Evolutionary conservation across 2,113 vertebrate genomes (phyloP), one percentile per base, ranked within the genome.

Genomic region (Chaenogobius annularis): DNA sequence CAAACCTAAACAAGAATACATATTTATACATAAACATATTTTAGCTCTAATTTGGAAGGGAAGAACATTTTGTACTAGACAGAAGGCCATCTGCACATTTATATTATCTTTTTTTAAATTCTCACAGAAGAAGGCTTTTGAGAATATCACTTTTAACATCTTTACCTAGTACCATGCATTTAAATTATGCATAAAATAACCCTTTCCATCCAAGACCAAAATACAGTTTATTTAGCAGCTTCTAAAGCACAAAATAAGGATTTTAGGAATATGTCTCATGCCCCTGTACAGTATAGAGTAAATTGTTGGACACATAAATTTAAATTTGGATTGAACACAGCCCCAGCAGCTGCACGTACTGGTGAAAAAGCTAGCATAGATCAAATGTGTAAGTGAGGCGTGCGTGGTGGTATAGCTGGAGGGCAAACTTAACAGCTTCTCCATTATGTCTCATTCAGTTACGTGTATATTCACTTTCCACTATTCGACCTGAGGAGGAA

Each of bases 381-480:
- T 89, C 73, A 89, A 85, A 82, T 66, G 83, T 69, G 70, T 50
- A 82, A 79, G 82, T 52, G 73, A 70, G 87, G 82, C 73, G 71
- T 90, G 80, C 82, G 82, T 56, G 20, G 50, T 13, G 64, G 70
- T 54, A 26, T 75, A 70, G 74, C 83, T 63, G 8, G 46, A 78
- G 80, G 75, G 66, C 35, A 40, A 72, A 68, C 77, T 68, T 66
- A 71, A 74, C 66, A 31, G 68, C 26, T 56, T 61, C 52, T 48
- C 40, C 64, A 62, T 58, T 70, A 56, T 23, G 22, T 71, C 75
- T 77, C 67, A 43, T 46, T 73, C 69, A 67, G 68, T 70, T 68
- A 48, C 71, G 37, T 63, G 54, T 43, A 26, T 62, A 80, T 73
- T 74, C 74, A 66, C 73, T 83, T 71, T 55, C 59, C 66, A 19